Conservation (phyloP, 92 coral and sea anemone genomes). For the Siderastrea siderea region DNA sequence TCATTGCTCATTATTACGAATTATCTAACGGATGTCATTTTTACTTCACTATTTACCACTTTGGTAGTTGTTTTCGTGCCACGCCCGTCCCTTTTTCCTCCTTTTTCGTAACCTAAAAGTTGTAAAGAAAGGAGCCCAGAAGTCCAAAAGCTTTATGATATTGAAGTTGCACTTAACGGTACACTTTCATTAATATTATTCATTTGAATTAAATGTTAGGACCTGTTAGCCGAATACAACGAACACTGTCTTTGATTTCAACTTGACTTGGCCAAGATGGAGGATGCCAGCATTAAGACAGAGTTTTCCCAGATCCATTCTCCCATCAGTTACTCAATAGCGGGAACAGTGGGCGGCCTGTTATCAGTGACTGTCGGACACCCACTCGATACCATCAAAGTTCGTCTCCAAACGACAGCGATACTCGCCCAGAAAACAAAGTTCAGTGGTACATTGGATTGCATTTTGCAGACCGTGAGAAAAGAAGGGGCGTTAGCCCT, state of each 20-base stretch:
- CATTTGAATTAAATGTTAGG: neutral
- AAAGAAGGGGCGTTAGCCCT: constrained; percentile 85
- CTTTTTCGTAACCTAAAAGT: too few relatives aligned
- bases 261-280: neutral
- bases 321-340: constrained; percentile 81
- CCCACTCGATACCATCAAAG: constrained; percentile 95
- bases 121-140: too few relatives aligned
- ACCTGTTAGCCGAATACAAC: neutral
- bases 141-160: too few relatives aligned
- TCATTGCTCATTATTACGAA: too few relatives aligned
- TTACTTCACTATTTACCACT: too few relatives aligned
- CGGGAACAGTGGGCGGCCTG: constrained; percentile 95
- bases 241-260: neutral
- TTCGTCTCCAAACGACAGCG: constrained; percentile 88
- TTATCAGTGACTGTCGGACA: constrained; percentile 82
- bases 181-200: neutral
- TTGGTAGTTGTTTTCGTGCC: too few relatives aligned
- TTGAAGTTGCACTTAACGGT: neutral
- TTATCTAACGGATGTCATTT: too few relatives aligned
- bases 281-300: neutral
- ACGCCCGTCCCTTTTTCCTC: too few relatives aligned
- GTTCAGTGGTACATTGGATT: constrained; percentile 83
- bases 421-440: constrained; percentile 62
- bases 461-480: constrained; percentile 73
- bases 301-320: constrained; percentile 50